Percentiles rank a stretch among this genome's conserved stretches.
phyloP scores from a whole-genome alignment of 2,113 vertebrate species.

The Sinocyclocheilus rhinocerous region DNA sequence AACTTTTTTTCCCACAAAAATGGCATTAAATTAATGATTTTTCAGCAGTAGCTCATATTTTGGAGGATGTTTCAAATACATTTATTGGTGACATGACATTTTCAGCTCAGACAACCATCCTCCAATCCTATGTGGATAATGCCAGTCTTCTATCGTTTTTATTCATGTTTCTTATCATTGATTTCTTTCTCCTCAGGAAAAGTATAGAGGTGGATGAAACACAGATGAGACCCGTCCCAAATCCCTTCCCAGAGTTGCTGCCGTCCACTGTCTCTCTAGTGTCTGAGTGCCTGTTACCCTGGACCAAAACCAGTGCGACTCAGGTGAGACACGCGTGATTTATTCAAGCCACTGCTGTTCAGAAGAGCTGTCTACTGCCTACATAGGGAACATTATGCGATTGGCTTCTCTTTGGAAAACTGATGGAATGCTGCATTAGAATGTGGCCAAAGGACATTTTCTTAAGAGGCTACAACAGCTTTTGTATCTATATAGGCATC shows the following conservation, averaged over 20 bases:
- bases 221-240: slow-evolving; percentile 81
- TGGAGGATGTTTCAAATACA: no score
- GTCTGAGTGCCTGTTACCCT: slow-evolving; percentile 85
- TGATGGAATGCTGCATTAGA: no score
- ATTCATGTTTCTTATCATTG: neutral
- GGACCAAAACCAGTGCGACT: slow-evolving; percentile 85
- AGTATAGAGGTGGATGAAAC: slow-evolving; percentile 77
- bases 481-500: neutral
- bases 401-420: neutral
- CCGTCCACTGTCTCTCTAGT: slow-evolving; percentile 79
- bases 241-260: slow-evolving; percentile 85
- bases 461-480: neutral
- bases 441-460: neutral
- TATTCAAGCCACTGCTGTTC: neutral
- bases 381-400: neutral
- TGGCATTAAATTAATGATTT: no score
- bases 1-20: no score
- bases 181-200: slow-evolving; percentile 62
- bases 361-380: neutral
- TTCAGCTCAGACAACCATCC: no score
- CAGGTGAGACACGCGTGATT: slow-evolving; percentile 78
- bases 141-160: neutral
- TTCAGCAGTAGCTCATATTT: no score
- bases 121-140: no score
- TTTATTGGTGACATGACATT: no score